Evolutionary conservation across 2,797 vertebrate species (phyloP), one percentile per base, ranked within the genome.

Genomic region (Clarias laeviceps): DNA sequence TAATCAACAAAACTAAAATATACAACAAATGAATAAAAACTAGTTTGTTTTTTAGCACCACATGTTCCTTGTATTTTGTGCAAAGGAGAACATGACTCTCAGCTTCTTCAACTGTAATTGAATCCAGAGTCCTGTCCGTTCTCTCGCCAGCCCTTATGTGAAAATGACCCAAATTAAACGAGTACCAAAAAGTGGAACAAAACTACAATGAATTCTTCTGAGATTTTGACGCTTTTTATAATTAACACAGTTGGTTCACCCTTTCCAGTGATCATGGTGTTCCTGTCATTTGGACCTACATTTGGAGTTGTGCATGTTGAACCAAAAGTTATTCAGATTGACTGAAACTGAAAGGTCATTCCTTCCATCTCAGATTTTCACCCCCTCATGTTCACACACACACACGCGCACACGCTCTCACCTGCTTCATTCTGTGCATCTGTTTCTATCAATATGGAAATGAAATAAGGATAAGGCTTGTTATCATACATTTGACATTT

Each of bases 111-210:
- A 59, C 68, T 20, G 17, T 66, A 85, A 81, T 70, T 65, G 32
- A 80, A 81, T 74, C 59, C 37, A 4, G 14, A 54, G 45, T 66
- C 1, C 15, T 0, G 37, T 11, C 17, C 37, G 8, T 62, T 80
- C 50, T 81, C 79, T 22, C 17, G 8, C 61, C 18, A 27, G 37
- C 61, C 2, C n/a, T 65, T 29, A 20, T 50, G 37, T 27, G 59
- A 27, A 79, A 62, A 79, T 79, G 57, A 61, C 57, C 74, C 29
- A 22, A 77, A 59, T 77, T 34, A 77, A 77, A 77, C 2, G 27
- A 32, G 74, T 61, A 27, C 56, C 56, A 61, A 78, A 50, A 61
- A 78, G 76, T 78, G 12, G 76, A 61, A 61, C 29, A 34, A 27
- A 59, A 22, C 74, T 5, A 57, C 29, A 37, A 37, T 24, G 37